Evolutionary conservation across 2,888 invertebrate genomes (phyloP), one percentile per base, ranked within the genome.

Genomic region (Mycalesis mineus): DNA sequence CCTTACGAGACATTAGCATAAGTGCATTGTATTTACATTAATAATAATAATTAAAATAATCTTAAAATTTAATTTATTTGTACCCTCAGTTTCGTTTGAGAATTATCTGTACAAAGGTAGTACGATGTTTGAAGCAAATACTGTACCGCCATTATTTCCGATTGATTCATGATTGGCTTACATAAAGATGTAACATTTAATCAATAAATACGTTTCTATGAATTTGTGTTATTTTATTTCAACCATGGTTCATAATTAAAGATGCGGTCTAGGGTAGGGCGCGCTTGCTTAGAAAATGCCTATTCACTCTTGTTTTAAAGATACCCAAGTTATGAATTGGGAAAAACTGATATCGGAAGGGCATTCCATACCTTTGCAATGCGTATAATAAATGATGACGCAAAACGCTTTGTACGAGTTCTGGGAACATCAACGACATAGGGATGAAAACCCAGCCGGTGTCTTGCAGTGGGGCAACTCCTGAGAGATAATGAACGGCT

Each of bases 181-280:
- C 57, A 60, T 71, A 4, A 62, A 63, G 65, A 67, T 65, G 61
- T 68, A 59, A 75, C 77, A 75, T 72, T 82, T 84, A 84, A 72
- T 77, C 80, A 69, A 78, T 79, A 76, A 80, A 80, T 77, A 79
- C 77, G 82, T 84, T 85, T 85, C 72, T 83, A 82, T 78, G 69
- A 78, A 80, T 78, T 73, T 75, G 71, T 57, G 28, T 37, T 54
- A 22, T 67, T 47, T 54, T 40, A 53, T 47, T 55, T 56, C 62
- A 63, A 15, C 6, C 22, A 22, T 9, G 22, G 2, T 33, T 33
- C 11, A n/a, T n/a, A n/a, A n/a, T n/a, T n/a, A n/a, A n/a, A n/a
- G n/a, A n/a, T n/a, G n/a, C n/a, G n/a, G n/a, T n/a, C n/a, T n/a
- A n/a, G n/a, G n/a, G n/a, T n/a, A n/a, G n/a, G n/a, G n/a, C n/a